Base-by-base conservation (phyloP, 2,113 vertebrate genomes). In the Larimichthys polyactis region DNA sequence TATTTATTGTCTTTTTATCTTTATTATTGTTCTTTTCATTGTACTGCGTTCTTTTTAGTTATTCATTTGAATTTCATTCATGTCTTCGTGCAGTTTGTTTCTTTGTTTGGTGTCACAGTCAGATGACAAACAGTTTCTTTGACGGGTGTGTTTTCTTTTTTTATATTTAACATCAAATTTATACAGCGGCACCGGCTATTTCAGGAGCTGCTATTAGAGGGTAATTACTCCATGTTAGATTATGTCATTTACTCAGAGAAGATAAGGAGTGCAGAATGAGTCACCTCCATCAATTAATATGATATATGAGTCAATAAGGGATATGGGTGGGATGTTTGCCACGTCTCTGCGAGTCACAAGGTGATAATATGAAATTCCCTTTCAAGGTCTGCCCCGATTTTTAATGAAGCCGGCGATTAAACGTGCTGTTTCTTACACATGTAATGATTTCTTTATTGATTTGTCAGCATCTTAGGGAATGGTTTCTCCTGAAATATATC, bases 391-490 rank as follows among this genome's bases (percentile, higher is more conserved):
- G 58, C 43, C 19, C 29, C 71, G 58, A 40, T 85, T 85, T 92
- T 90, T 86, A 89, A 92, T 89, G 79, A 90, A 83, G 81, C 74
- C 2, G 36, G 57, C 11, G 16, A 86, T 90, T 87, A 81, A 85
- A 85, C 87, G 76, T 78, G 84, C 51, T 87, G 79, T 87, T 92
- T 90, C 89, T 89, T 85, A 91, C 86, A 93, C 81, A 48, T 92
- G 83, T 90, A 94, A 92, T 94, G 87, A 93, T 91, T 90, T 82
- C 88, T 90, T 84, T 87, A 94, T 93, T 91, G 92, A 93, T 91
- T 87, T 4, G 79, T 89, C 89, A 92, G 89, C 93, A 91, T 89
- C 80, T 80, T n/a, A 20, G 79, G 77, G 79, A 93, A 89, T 19
- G 76, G 78, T 78, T 85, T 85, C 79, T 83, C 75, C 51, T 90